Percentiles rank a stretch among this genome's conserved stretches.
Evolutionary conservation across 2,797 vertebrate species (phyloP).

Genomic region (Danio tinwini): DNA sequence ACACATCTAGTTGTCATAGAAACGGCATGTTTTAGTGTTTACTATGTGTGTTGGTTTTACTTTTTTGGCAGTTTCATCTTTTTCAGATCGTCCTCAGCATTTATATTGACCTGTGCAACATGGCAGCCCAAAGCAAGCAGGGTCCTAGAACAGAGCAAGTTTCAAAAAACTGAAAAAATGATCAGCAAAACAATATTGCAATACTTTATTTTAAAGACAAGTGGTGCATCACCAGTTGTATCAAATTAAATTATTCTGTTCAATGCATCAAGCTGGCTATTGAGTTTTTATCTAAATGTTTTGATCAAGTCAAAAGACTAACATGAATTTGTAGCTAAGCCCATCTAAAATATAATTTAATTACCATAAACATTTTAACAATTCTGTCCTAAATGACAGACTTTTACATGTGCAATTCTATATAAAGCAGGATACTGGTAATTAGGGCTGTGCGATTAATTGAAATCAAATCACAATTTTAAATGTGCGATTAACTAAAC

Average conservation of each 20-base stretch:
- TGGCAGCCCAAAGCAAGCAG: constrained; percentile 95
- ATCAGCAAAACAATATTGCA: neutral
- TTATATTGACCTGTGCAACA: constrained; percentile 87
- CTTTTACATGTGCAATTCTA: constrained; percentile 39
- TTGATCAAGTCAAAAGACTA: no score
- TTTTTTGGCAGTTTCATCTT: constrained; percentile 97
- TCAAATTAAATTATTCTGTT: constrained; percentile 15
- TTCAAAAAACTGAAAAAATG: neutral
- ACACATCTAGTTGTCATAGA: neutral
- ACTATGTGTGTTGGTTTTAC: constrained; percentile 72
- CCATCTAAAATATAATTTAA: constrained; percentile 61
- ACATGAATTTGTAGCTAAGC: constrained; percentile 54
- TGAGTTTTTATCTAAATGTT: constrained; percentile 53
- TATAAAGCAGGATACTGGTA: constrained; percentile 47
- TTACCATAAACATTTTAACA: constrained; percentile 60
- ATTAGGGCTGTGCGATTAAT: neutral
- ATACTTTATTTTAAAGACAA: constrained; percentile 12
- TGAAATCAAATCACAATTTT: no score
- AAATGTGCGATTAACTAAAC: no score
- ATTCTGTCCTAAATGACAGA: constrained; percentile 61
- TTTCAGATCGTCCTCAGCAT: constrained; percentile 95
- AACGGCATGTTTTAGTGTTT: neutral
- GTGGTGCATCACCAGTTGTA: neutral
- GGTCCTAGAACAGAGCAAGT: constrained; percentile 78
- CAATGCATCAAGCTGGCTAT: constrained; percentile 9